Base-by-base conservation (phyloP, 92 coral and sea anemone species). In the Heliopora coerulea region DNA sequence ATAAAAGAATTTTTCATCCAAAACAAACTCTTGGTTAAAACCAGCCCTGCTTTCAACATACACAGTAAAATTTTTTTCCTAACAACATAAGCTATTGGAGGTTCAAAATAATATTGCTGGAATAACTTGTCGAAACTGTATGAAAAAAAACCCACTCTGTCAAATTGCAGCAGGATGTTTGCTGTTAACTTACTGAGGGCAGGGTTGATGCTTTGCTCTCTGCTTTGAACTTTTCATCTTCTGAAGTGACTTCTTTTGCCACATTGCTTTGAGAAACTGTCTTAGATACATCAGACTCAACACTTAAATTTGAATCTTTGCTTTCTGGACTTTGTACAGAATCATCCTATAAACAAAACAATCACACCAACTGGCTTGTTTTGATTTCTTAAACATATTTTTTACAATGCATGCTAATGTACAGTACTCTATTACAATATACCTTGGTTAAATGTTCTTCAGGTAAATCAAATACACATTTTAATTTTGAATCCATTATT, bases 401-500 rank as follows among this genome's bases (percentile, higher is more conserved):
- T n/a, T n/a, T n/a, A n/a, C n/a, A n/a, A n/a, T n/a, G n/a, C n/a
- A n/a, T n/a, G n/a, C n/a, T 37, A 4, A 37, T 37, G 42, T 5
- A 37, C 42, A 37, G 42, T 37, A 37, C 42, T n/a, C n/a, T n/a
- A n/a, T n/a, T 37, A 11, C 42, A 4, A 29, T 61, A 17, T 69
- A 69, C 76, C 76, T 69, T 56, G n/a, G 69, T 20, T 31, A 72
- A 49, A 60, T 73, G 37, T 10, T 88, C 92, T 7, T 82, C 96
- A 50, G 89, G 88, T 61, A 84, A 25, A 23, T 89, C 97, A 87
- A 92, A 92, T 24, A 92, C 97, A 84, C 97, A 92, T 81, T 92
- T 92, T 63, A 92, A 69, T 69, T 92, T 92, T 49, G 97, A 92
- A 75, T 92, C 97, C 97, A 92, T 92, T 30, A 92, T 75, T 28